phyloP scores from a whole-genome alignment of 2,888 invertebrate genomes.

The Microdon myrmicae region DNA sequence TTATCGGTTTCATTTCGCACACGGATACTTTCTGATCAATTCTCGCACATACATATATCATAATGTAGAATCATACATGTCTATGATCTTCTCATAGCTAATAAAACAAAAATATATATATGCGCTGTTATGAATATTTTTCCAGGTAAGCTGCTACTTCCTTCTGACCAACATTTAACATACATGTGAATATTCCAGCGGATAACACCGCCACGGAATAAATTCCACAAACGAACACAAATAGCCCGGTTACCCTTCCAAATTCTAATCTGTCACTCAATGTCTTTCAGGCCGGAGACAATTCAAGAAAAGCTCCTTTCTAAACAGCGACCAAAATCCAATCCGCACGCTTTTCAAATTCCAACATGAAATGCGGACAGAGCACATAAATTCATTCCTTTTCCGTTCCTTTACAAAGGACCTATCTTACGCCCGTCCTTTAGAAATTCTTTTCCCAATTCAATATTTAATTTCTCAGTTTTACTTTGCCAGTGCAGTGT shows the following conservation, averaged over 20 bases:
- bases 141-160: no score
- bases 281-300: neutral
- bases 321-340: slow-evolving; percentile 11
- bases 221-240: neutral
- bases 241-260: neutral
- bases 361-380: slow-evolving; percentile 25
- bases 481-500: slow-evolving; percentile 14
- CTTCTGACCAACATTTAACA: no score
- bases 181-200: neutral
- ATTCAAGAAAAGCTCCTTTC: neutral
- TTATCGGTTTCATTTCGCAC: no score
- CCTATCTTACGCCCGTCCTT: neutral
- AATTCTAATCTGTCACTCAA: slow-evolving; percentile 23
- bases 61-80: no score
- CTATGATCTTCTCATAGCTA: no score
- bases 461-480: slow-evolving; percentile 42
- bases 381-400: slow-evolving; percentile 15
- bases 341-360: slow-evolving; percentile 31
- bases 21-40: no score
- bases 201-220: neutral
- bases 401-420: slow-evolving; percentile 29
- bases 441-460: slow-evolving; percentile 28
- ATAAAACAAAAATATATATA: no score
- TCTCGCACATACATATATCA: no score
- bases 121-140: no score